Percentiles rank a stretch among this genome's conserved stretches.
Evolutionary conservation across 2,888 invertebrate species (phyloP).

Genomic region (Argyra leucocephala): DNA sequence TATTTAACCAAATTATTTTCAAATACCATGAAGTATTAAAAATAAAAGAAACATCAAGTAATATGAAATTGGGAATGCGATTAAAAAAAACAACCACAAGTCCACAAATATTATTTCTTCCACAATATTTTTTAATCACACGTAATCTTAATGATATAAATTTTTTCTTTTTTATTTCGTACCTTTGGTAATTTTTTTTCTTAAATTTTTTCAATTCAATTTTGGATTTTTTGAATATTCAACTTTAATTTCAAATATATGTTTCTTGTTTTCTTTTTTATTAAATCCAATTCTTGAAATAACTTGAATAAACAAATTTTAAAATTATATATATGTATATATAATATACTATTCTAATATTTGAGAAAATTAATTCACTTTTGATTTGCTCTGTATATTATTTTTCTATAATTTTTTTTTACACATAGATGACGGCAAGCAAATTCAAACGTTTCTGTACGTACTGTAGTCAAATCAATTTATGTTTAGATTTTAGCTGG

Average conservation of each 20-base stretch:
- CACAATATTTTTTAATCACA: not conserved
- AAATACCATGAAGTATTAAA: no score
- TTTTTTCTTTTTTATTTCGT: not conserved
- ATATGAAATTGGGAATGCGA: not conserved
- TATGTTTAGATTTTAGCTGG: no score
- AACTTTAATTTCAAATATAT: not conserved
- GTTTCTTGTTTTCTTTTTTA: no score
- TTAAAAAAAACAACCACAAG: not conserved
- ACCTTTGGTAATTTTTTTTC: not conserved
- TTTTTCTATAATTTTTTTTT: not conserved
- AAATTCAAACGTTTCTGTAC: not conserved
- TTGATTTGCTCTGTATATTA: not conserved
- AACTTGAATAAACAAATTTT: not conserved
- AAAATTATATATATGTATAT: no score
- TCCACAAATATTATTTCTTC: not conserved
- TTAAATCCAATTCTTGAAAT: not conserved
- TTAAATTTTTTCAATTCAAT: not conserved
- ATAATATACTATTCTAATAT: no score
- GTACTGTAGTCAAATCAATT: not conserved
- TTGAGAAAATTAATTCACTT: conserved; percentile 3
- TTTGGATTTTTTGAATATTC: not conserved
- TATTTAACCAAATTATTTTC: no score
- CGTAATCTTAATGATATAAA: not conserved
- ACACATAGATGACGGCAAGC: not conserved
- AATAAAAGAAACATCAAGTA: no score